Conservation (phyloP, 1,140 invertebrate genomes). For the Temnothorax nylanderi region DNA sequence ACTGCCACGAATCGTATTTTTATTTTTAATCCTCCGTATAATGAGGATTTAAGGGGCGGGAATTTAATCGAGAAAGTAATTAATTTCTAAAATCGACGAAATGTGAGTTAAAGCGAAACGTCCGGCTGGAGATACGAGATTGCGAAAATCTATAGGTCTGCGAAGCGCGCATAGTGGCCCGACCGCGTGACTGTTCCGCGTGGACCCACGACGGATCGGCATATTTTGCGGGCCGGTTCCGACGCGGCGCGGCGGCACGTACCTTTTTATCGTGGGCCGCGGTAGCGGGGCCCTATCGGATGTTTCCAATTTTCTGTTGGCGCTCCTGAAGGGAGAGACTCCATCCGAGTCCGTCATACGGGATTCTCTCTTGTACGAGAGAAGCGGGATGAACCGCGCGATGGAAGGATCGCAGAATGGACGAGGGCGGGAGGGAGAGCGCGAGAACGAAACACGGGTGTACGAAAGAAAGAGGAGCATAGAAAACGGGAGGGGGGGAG, state of each 20-base stretch:
- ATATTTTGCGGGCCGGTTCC: constrained; percentile 64
- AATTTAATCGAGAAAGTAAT: background rate
- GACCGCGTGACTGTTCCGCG: constrained; percentile 37
- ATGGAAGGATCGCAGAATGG: constrained; percentile 38
- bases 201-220: constrained; percentile 58
- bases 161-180: constrained; percentile 3
- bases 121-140: background rate
- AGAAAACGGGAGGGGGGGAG: background rate
- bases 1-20: background rate
- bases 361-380: constrained; percentile 58
- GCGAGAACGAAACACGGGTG: background rate
- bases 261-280: constrained; percentile 52
- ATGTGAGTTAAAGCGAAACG: background rate
- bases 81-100: background rate
- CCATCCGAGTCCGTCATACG: constrained; percentile 52
- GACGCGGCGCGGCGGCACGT: constrained; percentile 41
- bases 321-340: constrained; percentile 36
- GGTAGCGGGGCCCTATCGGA: constrained; percentile 62
- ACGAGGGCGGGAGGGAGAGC: background rate
- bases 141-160: background rate
- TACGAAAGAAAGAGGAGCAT: constrained; percentile 49
- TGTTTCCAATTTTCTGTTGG: constrained; percentile 73
- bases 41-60: background rate
- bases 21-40: background rate
- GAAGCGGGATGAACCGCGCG: constrained; percentile 58